Percentiles rank a stretch among this genome's conserved stretches.
Evolutionary conservation across 1,140 invertebrate species (phyloP).

Genomic region (Danaus plexippus): DNA sequence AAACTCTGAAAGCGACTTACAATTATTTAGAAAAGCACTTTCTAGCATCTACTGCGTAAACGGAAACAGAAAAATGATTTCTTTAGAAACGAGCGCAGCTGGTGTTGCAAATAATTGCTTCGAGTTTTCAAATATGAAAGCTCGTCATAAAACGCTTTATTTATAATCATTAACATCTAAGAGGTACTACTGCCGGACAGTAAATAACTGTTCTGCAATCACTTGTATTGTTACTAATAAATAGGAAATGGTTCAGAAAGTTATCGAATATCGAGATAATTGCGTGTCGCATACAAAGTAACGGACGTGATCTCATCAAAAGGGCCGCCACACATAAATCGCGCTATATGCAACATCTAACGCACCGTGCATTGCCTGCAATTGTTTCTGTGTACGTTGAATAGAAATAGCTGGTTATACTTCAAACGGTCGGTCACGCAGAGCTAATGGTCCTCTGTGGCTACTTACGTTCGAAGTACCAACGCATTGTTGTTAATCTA

Average conservation of each 20-base stretch:
- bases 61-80: too few relatives aligned
- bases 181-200: too few relatives aligned
- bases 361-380: slow-evolving; percentile 32
- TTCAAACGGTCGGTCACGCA: slow-evolving; percentile 16
- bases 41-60: too few relatives aligned
- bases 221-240: slow-evolving; percentile 27
- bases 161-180: too few relatives aligned
- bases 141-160: too few relatives aligned
- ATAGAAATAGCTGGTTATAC: slow-evolving; percentile 58
- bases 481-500: too few relatives aligned
- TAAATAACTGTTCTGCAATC: too few relatives aligned
- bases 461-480: slow-evolving; percentile 8
- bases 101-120: too few relatives aligned
- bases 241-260: slow-evolving; percentile 65
- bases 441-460: slow-evolving; percentile 22
- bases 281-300: slow-evolving; percentile 62
- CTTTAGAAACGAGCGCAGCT: too few relatives aligned
- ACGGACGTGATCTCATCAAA: slow-evolving; percentile 66
- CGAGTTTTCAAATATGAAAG: too few relatives aligned
- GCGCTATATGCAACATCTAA: slow-evolving; percentile 52
- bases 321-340: slow-evolving; percentile 58
- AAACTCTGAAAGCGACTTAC: too few relatives aligned
- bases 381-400: slow-evolving; percentile 56
- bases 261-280: slow-evolving; percentile 60
- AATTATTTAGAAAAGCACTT: too few relatives aligned